Evolutionary conservation across 2,797 vertebrate genomes (phyloP).

Genomic region (Gouania willdenowi): DNA sequence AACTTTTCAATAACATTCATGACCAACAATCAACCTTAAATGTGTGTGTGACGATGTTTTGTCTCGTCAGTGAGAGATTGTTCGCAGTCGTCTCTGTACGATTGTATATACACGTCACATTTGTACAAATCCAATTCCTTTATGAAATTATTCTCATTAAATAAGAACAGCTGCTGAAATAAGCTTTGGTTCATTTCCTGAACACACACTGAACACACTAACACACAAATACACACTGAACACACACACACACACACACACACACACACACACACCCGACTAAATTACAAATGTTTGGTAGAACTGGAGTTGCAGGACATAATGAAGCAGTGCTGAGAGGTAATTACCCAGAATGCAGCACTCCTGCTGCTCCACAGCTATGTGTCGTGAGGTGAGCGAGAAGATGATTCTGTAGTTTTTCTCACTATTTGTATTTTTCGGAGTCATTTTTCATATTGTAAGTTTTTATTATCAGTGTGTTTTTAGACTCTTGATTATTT

Average conservation of each 20-base stretch:
- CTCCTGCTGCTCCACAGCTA: slow-evolving; percentile 84
- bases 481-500: too few species aligned
- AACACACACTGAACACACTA: slow-evolving; percentile 46
- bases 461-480: too few species aligned
- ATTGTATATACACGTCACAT: slow-evolving; percentile 1
- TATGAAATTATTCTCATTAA: slow-evolving; percentile 50
- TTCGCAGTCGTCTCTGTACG: too few species aligned
- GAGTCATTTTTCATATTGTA: too few species aligned
- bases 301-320: slow-evolving; percentile 87
- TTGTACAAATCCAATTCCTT: slow-evolving; percentile 29
- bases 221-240: slow-evolving; percentile 13
- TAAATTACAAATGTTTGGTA: slow-evolving; percentile 90
- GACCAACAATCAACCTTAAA: too few species aligned
- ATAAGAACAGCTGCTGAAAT: slow-evolving; percentile 55
- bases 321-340: slow-evolving; percentile 95
- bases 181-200: slow-evolving; percentile 60
- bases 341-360: slow-evolving; percentile 95
- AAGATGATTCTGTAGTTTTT: too few species aligned
- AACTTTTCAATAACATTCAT: too few species aligned
- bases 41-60: too few species aligned
- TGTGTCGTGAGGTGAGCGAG: slow-evolving; percentile 77
- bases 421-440: too few species aligned
- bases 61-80: too few species aligned
- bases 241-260: background rate
- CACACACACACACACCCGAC: slow-evolving; percentile 62